Percentiles rank a stretch among this genome's conserved stretches.
phyloP scores from a whole-genome alignment of 2,888 invertebrate genomes.

The Xestia ashworthii region DNA sequence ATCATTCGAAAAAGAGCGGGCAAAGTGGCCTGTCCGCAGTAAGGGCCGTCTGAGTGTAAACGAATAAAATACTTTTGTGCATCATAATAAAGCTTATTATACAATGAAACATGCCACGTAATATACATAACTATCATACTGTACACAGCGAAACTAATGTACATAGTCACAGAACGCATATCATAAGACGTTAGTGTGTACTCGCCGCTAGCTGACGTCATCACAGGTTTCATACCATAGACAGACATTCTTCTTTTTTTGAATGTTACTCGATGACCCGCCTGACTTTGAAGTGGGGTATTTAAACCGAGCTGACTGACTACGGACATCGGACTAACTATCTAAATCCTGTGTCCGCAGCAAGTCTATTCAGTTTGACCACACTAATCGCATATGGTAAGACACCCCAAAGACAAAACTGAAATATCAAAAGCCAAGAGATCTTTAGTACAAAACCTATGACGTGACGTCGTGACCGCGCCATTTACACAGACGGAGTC shows the following conservation, averaged over 20 bases:
- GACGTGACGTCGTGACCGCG: conserved; percentile 42
- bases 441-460: conserved; percentile 28
- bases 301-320: background rate
- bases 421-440: background rate
- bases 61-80: conserved; percentile 79
- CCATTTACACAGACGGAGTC: conserved; percentile 68
- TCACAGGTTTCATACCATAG: conserved; percentile 23
- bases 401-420: background rate
- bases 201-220: conserved; percentile 37
- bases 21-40: conserved; percentile 2
- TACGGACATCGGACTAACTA: background rate
- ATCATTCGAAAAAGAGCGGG: conserved; percentile 24
- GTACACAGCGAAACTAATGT: conserved; percentile 82
- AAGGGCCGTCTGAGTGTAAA: conserved; percentile 56
- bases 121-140: conserved; percentile 79
- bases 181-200: conserved; percentile 67
- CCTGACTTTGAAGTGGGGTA: background rate
- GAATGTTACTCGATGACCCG: background rate
- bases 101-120: conserved; percentile 83
- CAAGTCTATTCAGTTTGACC: background rate
- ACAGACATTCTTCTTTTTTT: conserved; percentile 7
- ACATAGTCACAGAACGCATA: conserved; percentile 74
- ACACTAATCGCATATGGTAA: background rate
- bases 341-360: background rate
- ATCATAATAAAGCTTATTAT: conserved; percentile 79